Conservation (phyloP, 1,140 invertebrate species). For the Euborellia annulipes region DNA sequence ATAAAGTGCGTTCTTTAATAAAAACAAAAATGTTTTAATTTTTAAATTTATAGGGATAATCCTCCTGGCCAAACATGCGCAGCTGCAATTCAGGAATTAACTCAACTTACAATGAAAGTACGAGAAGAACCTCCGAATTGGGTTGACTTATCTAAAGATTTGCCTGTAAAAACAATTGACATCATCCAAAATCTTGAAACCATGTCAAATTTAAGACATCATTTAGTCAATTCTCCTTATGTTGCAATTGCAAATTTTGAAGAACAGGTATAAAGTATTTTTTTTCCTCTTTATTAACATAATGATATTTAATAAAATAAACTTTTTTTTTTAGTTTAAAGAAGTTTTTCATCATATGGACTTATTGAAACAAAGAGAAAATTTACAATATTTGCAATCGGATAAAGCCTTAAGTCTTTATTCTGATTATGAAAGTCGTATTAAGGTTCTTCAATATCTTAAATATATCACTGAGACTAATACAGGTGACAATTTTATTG, state of each 20-base stretch:
- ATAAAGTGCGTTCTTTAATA: no score
- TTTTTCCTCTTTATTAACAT: background rate
- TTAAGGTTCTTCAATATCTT: constrained; percentile 64
- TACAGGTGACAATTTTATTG: no score
- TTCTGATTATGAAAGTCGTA: constrained; percentile 72
- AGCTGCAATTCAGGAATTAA: constrained; percentile 41
- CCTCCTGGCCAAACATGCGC: constrained; percentile 43
- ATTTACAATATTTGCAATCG: constrained; percentile 60
- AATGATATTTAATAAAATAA: background rate
- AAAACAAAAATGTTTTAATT: no score
- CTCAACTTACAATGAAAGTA: constrained; percentile 34
- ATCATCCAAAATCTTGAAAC: constrained; percentile 27
- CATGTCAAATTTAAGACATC: constrained; percentile 24
- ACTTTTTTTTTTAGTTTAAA: constrained; percentile 38
- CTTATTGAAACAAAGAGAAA: constrained; percentile 49
- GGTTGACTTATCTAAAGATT: constrained; percentile 34
- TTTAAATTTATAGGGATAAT: constrained; percentile 34
- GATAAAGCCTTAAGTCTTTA: constrained; percentile 71
- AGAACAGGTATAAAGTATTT: constrained; percentile 21
- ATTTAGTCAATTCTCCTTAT: constrained; percentile 21
- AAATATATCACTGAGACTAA: constrained; percentile 58
- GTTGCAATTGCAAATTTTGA: constrained; percentile 39
- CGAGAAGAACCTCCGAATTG: no score
- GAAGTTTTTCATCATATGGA: constrained; percentile 53
- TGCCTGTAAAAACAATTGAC: constrained; percentile 33